A percentile compares a stretch with the other conserved stretches of the same genome.
phyloP scores from a whole-genome alignment of 2,888 invertebrate genomes.

The Sinotaia quadrata region DNA sequence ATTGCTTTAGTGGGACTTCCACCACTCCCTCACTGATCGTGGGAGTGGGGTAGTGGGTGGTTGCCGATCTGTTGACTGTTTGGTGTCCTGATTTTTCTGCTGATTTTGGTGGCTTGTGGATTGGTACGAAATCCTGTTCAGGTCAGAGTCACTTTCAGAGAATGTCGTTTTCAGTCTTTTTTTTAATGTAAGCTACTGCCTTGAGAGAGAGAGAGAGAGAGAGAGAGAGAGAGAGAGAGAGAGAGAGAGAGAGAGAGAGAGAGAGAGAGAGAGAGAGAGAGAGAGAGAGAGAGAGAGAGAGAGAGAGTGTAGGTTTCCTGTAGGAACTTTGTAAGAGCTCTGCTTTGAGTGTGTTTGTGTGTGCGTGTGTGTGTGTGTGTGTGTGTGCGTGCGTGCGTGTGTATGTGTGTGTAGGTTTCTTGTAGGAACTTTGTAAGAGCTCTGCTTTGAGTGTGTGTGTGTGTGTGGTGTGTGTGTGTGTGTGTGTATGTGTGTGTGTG shows the following conservation, averaged over 20 bases:
- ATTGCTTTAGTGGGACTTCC: too few relatives aligned
- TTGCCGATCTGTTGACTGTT: too few relatives aligned
- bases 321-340: background rate
- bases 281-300: background rate
- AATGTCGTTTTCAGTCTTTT: too few relatives aligned
- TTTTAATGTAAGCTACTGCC: too few relatives aligned
- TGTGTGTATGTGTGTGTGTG: too few relatives aligned
- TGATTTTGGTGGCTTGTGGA: too few relatives aligned
- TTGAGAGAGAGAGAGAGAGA: background rate
- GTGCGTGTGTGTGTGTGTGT: conserved; percentile 12
- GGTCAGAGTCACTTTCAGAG: too few relatives aligned
- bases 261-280: conserved; percentile 4
- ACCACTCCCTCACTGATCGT: too few relatives aligned
- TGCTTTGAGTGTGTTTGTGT: conserved; percentile 8
- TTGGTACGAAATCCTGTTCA: too few relatives aligned
- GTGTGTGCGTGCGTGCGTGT: conserved; percentile 9
- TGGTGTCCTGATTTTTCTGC: too few relatives aligned
- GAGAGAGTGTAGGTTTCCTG: background rate
- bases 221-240: background rate
- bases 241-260: background rate
- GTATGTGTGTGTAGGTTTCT: background rate
- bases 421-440: background rate
- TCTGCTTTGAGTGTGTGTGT: background rate
- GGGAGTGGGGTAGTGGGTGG: too few relatives aligned
- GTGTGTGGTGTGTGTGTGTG: too few relatives aligned